phyloP scores from a whole-genome alignment of 2,797 vertebrate genomes.

The Buphagus erythrorhynchus region DNA sequence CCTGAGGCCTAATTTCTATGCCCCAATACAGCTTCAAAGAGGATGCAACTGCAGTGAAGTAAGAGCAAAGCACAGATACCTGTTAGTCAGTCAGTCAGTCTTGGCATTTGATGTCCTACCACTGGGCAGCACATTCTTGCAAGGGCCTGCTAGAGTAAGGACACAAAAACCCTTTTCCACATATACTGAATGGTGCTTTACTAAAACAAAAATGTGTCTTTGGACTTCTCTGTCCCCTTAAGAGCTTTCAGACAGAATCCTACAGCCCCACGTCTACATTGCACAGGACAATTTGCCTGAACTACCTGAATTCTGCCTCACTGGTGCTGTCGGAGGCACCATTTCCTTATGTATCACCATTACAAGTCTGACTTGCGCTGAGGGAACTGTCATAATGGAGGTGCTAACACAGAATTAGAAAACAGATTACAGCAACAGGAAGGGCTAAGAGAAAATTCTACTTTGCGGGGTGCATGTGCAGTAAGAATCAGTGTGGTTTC shows the following conservation, averaged over 20 bases:
- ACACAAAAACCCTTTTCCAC: not conserved
- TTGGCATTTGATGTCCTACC: accelerated
- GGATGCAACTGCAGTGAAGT: not conserved
- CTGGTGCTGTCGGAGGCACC: not conserved
- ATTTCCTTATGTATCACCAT: not conserved
- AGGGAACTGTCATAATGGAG: not conserved
- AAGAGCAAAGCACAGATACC: not conserved
- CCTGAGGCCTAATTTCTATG: not conserved
- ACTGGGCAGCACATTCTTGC: not conserved
- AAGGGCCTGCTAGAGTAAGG: not conserved
- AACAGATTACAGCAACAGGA: not conserved
- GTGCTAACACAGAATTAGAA: not conserved
- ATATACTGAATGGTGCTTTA: not conserved
- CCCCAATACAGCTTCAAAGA: not conserved
- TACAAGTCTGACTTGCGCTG: not conserved
- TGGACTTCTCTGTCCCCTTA: not conserved
- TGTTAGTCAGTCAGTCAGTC: not conserved
- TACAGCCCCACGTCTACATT: not conserved
- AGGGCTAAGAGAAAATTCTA: not conserved
- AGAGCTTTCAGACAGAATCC: not conserved
- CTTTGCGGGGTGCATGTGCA: not conserved
- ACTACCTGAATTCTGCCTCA: not conserved
- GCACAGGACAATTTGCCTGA: not conserved
- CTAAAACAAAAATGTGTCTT: not conserved
- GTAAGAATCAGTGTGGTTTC: not conserved